Conservation (phyloP, 2,888 invertebrate species). For the Drosophila buzzatii region DNA sequence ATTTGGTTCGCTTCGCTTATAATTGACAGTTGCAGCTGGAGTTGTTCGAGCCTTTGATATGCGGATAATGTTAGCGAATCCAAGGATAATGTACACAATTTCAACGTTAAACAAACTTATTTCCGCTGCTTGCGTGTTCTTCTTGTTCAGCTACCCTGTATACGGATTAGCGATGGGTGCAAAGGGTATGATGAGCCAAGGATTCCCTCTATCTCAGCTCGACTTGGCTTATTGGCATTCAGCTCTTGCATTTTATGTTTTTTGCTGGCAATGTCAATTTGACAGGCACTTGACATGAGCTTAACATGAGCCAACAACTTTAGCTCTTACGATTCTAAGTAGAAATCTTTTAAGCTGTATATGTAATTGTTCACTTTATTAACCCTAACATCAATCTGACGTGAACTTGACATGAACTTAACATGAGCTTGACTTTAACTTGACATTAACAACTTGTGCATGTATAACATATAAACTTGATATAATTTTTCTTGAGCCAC, state of each 20-base stretch:
- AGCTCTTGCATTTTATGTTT: too few species aligned
- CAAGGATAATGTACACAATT: constrained; percentile 57
- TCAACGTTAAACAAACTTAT: constrained; percentile 57
- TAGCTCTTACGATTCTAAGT: neutral
- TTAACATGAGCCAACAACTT: neutral
- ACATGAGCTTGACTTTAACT: neutral
- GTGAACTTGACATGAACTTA: neutral
- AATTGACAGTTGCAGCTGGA: constrained; percentile 41
- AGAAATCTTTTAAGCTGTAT: neutral
- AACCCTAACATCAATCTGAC: neutral
- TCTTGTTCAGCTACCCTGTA: constrained; percentile 1
- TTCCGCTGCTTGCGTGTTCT: constrained; percentile 46
- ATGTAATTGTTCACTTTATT: neutral
- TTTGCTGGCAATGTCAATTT: neutral
- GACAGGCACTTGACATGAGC: neutral
- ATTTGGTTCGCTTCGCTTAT: constrained; percentile 3
- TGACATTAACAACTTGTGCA: neutral
- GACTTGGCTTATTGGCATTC: neutral
- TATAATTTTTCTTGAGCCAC: neutral
- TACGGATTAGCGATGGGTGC: neutral
- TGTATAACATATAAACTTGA: neutral
- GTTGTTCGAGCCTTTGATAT: constrained; percentile 30
- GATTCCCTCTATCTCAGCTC: too few species aligned
- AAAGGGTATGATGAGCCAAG: neutral
- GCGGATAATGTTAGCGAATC: constrained; percentile 45